These are phyloP conservation scores for Amphipyra berbera DNA, from an alignment of 2,888 invertebrate species.

Conservation along the genomic window DNA sequence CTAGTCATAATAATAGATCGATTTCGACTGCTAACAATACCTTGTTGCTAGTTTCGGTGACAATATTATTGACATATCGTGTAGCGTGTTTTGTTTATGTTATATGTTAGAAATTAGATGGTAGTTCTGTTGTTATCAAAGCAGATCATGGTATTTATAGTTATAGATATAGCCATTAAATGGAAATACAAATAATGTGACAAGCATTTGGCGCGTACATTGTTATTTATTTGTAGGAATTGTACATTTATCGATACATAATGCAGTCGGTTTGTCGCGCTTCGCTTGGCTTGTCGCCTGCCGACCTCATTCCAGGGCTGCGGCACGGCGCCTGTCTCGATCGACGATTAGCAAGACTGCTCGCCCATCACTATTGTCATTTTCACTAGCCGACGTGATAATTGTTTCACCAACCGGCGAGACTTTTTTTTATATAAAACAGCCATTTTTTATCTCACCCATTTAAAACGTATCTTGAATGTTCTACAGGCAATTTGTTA, in stretches of 20 bases:
- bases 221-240: conserved; percentile 58
- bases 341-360: conserved; percentile 73
- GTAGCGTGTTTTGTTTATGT: conserved; percentile 48
- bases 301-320: conserved; percentile 74
- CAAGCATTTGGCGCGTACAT: conserved; percentile 30
- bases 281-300: conserved; percentile 73
- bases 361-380: conserved; percentile 83
- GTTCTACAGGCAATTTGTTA: conserved; percentile 34
- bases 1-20: conserved; percentile 70
- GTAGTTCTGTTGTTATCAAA: conserved; percentile 20
- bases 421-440: conserved; percentile 26
- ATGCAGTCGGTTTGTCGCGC: conserved; percentile 64
- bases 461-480: conserved; percentile 17
- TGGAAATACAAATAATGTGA: conserved; percentile 26
- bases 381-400: conserved; percentile 64
- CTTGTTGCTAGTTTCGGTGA: conserved; percentile 62
- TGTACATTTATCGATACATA: conserved; percentile 74
- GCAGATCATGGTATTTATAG: conserved; percentile 20
- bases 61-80: conserved; percentile 52
- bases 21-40: conserved; percentile 67
- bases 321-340: conserved; percentile 76
- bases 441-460: conserved; percentile 20
- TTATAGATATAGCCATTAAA: conserved; percentile 38
- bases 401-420: conserved; percentile 59
- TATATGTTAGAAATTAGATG: conserved; percentile 37